Percentiles rank a stretch among this genome's conserved stretches.
These are phyloP conservation scores for Busseola fusca DNA, from an alignment of 2,888 invertebrate species.

Conservation along the genomic window DNA sequence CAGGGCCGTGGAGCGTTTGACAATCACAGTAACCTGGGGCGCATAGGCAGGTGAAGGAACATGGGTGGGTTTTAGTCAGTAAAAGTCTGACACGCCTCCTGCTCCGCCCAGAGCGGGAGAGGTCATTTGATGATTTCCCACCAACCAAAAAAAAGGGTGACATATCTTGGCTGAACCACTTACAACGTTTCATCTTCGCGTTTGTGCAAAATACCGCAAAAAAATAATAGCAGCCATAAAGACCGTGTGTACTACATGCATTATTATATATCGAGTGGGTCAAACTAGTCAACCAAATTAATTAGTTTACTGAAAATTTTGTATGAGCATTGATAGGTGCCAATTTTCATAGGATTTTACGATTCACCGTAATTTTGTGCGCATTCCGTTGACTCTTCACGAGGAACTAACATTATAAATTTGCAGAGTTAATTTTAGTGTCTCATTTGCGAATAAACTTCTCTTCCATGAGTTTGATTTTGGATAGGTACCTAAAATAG, in stretches of 20 bases:
- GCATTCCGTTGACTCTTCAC: constrained; percentile 16
- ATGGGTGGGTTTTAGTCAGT: no score
- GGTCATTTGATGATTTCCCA: no score
- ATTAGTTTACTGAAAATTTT: constrained; percentile 30
- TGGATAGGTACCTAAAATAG: neutral
- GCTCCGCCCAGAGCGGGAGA: no score
- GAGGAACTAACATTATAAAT: constrained; percentile 25
- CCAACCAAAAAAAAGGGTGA: no score
- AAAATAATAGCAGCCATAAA: constrained; percentile 52
- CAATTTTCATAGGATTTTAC: constrained; percentile 40
- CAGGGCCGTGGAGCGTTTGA: no score
- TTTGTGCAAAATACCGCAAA: constrained; percentile 33
- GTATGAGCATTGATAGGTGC: constrained; percentile 15
- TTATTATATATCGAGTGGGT: neutral
- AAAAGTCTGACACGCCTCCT: no score
- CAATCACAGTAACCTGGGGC: no score
- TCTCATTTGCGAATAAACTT: constrained; percentile 20
- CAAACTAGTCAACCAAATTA: constrained; percentile 3
- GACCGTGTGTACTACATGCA: neutral
- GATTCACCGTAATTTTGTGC: constrained; percentile 29
- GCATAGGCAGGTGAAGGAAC: no score
- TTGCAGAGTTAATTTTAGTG: constrained; percentile 36
- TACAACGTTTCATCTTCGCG: constrained; percentile 18
- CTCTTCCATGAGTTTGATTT: constrained; percentile 5
- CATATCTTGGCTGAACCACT: no score